Conservation (phyloP, 2,888 invertebrate genomes). For the Scaptomyza tumidula region DNA sequence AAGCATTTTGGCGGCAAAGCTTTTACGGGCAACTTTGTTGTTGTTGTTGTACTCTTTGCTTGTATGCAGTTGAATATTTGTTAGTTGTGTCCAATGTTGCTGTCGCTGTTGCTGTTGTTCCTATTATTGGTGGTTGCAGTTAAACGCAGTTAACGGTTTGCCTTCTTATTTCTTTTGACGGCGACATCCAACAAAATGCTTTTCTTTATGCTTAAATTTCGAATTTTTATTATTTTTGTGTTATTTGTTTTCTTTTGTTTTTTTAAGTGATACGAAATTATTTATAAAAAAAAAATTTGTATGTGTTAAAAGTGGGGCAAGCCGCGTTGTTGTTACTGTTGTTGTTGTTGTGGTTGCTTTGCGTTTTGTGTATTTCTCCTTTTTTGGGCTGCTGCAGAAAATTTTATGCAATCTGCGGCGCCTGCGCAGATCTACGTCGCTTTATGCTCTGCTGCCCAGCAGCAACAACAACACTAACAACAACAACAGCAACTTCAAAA, state of each 20-base stretch:
- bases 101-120: slow-evolving; percentile 34
- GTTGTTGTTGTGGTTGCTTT: slow-evolving; percentile 10
- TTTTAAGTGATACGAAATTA: slow-evolving; percentile 30
- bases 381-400: slow-evolving; percentile 29
- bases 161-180: slow-evolving; percentile 29
- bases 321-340: slow-evolving; percentile 2
- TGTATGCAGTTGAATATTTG: slow-evolving; percentile 15
- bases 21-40: slow-evolving; percentile 48
- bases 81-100: slow-evolving; percentile 15
- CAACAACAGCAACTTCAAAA: slow-evolving; percentile 12
- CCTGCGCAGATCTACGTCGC: slow-evolving; percentile 50
- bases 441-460: slow-evolving; percentile 59
- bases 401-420: slow-evolving; percentile 68
- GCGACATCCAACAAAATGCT: slow-evolving; percentile 37
- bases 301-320: slow-evolving; percentile 51
- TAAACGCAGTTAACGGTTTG: slow-evolving; percentile 24
- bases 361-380: background rate
- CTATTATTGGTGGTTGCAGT: slow-evolving; percentile 42
- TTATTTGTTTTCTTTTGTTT: background rate
- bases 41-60: slow-evolving; percentile 1
- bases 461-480: slow-evolving; percentile 12
- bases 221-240: slow-evolving; percentile 3
- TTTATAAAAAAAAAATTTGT: slow-evolving; percentile 50
- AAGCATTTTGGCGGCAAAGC: slow-evolving; percentile 79
- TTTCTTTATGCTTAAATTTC: slow-evolving; percentile 46